Conservation (phyloP, 2,888 invertebrate genomes). For the Chymomyza amoena region DNA sequence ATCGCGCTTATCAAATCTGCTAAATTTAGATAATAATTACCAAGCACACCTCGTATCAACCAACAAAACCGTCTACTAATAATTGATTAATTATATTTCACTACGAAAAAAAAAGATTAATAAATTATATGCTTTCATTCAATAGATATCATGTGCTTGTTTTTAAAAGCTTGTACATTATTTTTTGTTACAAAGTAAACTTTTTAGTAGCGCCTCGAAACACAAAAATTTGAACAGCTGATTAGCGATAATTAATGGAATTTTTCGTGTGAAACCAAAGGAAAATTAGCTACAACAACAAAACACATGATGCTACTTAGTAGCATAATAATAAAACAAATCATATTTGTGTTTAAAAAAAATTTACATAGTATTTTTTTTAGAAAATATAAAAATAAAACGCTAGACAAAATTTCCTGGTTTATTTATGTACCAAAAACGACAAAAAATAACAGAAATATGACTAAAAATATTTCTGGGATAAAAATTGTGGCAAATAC, state of each 20-base stretch:
- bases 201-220: neutral
- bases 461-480: neutral
- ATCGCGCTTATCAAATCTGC: no score
- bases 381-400: neutral
- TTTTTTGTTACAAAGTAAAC: neutral
- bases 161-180: no score
- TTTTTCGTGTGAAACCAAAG: neutral
- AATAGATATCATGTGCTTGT: no score
- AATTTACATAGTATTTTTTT: neutral
- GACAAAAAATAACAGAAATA: slow-evolving; percentile 55
- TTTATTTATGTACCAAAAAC: slow-evolving; percentile 63
- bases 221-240: neutral
- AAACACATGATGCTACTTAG: neutral
- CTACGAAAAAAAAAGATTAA: no score
- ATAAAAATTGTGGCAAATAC: neutral
- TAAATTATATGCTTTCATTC: no score
- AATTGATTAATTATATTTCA: no score
- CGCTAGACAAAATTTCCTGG: slow-evolving; percentile 38
- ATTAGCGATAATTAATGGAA: neutral
- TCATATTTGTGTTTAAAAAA: neutral
- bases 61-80: no score
- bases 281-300: neutral
- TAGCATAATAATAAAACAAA: neutral
- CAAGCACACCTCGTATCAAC: no score
- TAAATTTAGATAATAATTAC: no score